Percentiles rank a stretch among this genome's conserved stretches.
phyloP scores from a whole-genome alignment of 2,797 vertebrate genomes.

The Meda fulgida region DNA sequence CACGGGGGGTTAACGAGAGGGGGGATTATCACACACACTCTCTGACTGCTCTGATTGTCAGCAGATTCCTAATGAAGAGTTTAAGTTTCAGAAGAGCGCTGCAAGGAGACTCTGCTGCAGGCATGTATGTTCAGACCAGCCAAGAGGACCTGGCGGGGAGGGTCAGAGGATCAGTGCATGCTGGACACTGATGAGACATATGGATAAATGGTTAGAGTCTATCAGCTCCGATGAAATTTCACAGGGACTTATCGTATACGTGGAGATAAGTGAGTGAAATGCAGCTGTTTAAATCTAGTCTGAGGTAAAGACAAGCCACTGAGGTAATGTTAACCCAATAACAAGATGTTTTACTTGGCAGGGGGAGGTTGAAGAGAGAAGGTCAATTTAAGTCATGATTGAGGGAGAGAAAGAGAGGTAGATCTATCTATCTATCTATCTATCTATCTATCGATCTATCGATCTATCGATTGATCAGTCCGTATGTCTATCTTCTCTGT shows the following conservation, averaged over 20 bases:
- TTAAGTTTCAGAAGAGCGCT: slow-evolving; percentile 63
- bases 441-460: too few relatives aligned
- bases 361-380: not conserved
- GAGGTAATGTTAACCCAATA: slow-evolving; percentile 28
- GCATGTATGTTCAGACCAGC: slow-evolving; percentile 54
- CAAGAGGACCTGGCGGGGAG: slow-evolving; percentile 43
- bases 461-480: too few relatives aligned
- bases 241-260: slow-evolving; percentile 10
- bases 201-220: slow-evolving; percentile 40
- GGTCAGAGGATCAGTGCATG: slow-evolving; percentile 53
- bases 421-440: not conserved
- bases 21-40: slow-evolving; percentile 90
- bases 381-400: not conserved
- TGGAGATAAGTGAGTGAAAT: not conserved
- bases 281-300: slow-evolving; percentile 41
- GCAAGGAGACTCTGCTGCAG: slow-evolving; percentile 50
- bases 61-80: slow-evolving; percentile 63
- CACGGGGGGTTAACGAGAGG: slow-evolving; percentile 92
- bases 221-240: slow-evolving; percentile 21
- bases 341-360: slow-evolving; percentile 41
- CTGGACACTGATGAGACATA: slow-evolving; percentile 47
- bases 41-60: slow-evolving; percentile 70
- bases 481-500: too few relatives aligned
- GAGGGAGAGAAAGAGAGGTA: not conserved
- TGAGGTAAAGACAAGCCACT: slow-evolving; percentile 15